Conservation (phyloP, 2,888 invertebrate species). For the Apamea epomidion region DNA sequence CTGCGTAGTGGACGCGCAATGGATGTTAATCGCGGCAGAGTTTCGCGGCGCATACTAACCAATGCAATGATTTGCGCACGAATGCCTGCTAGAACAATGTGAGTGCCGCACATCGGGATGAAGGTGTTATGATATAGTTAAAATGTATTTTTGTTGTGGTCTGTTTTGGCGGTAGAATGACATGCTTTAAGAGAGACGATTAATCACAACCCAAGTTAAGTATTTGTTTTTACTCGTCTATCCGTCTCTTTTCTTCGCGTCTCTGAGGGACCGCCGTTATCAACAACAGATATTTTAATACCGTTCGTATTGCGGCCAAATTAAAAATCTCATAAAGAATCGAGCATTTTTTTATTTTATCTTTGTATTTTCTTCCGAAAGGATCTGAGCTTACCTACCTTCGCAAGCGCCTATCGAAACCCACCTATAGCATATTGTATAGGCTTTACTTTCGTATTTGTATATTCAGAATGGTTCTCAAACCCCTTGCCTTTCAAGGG, state of each 20-base stretch:
- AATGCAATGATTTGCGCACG: not conserved
- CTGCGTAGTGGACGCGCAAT: constrained; percentile 32
- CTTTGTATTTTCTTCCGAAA: not conserved
- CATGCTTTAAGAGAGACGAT: not conserved
- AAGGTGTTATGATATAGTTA: not conserved
- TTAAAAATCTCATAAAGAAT: not conserved
- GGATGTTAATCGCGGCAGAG: constrained; percentile 45
- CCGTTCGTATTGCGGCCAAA: constrained; percentile 13
- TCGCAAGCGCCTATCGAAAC: not conserved
- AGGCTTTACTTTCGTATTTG: constrained; percentile 9
- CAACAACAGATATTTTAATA: constrained; percentile 25
- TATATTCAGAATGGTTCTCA: constrained; percentile 11
- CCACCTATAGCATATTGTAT: not conserved
- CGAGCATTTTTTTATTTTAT: not conserved
- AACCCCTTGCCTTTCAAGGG: constrained; percentile 1
- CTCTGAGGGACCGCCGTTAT: not conserved
- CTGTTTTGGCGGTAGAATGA: not conserved
- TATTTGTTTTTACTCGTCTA: not conserved
- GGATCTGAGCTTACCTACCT: not conserved
- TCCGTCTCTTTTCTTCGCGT: not conserved
- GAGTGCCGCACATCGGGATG: not conserved
- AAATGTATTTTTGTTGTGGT: not conserved
- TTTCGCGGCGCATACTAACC: constrained; percentile 27
- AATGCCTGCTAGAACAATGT: constrained; percentile 14
- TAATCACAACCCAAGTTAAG: not conserved